Conservation (phyloP, 2,888 invertebrate species). For the Polymixis lichenea region DNA sequence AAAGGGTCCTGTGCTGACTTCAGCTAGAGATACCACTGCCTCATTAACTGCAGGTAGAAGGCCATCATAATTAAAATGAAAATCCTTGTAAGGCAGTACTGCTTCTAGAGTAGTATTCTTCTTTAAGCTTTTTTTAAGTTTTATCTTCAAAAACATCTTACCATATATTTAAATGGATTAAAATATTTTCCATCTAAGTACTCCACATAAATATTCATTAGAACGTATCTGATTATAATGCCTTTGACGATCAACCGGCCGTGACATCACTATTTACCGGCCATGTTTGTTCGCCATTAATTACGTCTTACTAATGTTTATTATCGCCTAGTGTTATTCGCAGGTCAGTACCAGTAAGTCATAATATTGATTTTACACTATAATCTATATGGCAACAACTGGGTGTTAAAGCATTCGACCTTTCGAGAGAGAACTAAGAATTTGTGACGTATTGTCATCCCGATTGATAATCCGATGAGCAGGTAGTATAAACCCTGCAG, state of each 20-base stretch:
- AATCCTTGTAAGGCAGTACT: neutral
- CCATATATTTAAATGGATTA: conserved; percentile 10
- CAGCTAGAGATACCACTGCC: neutral
- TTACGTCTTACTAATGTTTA: conserved; percentile 59
- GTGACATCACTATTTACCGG: conserved; percentile 65
- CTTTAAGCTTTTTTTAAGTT: neutral
- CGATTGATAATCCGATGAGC: neutral
- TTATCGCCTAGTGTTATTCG: conserved; percentile 53
- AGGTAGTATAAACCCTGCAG: neutral
- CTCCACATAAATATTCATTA: conserved; percentile 41
- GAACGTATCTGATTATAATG: conserved; percentile 50
- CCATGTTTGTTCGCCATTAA: conserved; percentile 67
- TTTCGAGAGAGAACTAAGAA: conserved; percentile 29
- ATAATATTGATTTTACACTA: conserved; percentile 51
- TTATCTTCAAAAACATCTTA: neutral
- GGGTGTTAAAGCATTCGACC: conserved; percentile 12
- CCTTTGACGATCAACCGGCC: conserved; percentile 53
- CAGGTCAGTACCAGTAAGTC: conserved; percentile 53
- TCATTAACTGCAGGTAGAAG: neutral
- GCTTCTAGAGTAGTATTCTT: conserved; percentile 1
- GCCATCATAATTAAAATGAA: conserved; percentile 12
- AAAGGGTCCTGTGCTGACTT: neutral
- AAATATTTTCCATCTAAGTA: conserved; percentile 9
- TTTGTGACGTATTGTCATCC: neutral
- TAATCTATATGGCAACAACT: conserved; percentile 31